These are phyloP conservation scores for Drosophila ironensis DNA, from an alignment of 1,140 invertebrate genomes.

Conservation along the genomic window DNA sequence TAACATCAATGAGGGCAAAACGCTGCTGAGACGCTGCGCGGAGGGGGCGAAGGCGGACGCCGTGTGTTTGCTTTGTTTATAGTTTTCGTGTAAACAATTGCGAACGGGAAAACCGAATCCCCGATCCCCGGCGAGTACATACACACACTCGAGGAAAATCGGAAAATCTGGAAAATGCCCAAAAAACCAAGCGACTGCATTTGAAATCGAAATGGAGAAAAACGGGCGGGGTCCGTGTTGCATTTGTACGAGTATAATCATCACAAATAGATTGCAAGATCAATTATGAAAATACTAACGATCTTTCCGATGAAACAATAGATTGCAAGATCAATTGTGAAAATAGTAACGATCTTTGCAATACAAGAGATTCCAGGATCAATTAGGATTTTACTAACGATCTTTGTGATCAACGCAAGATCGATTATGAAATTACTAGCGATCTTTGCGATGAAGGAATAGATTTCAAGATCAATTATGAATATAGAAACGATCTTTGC, in stretches of 20 bases:
- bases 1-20: constrained; percentile 48
- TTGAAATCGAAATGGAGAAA: background rate
- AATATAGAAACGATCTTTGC: no score
- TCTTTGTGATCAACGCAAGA: no score
- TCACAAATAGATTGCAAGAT: background rate
- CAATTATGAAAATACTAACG: no score
- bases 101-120: constrained; percentile 54
- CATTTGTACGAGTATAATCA: background rate
- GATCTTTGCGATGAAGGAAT: no score
- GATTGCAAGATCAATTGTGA: no score
- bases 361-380: no score
- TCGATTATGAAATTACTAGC: no score
- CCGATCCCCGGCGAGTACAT: background rate
- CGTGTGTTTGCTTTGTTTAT: constrained; percentile 60
- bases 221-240: constrained; percentile 15
- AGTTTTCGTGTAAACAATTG: constrained; percentile 74
- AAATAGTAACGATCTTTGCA: no score
- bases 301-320: no score
- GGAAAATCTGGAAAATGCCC: constrained; percentile 34
- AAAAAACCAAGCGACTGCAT: background rate
- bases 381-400: no score
- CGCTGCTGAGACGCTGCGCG: background rate
- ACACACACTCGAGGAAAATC: constrained; percentile 68
- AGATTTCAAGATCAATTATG: no score
- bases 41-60: constrained; percentile 10